phyloP scores from a whole-genome alignment of 2,797 vertebrate species.

The Labroides dimidiatus region DNA sequence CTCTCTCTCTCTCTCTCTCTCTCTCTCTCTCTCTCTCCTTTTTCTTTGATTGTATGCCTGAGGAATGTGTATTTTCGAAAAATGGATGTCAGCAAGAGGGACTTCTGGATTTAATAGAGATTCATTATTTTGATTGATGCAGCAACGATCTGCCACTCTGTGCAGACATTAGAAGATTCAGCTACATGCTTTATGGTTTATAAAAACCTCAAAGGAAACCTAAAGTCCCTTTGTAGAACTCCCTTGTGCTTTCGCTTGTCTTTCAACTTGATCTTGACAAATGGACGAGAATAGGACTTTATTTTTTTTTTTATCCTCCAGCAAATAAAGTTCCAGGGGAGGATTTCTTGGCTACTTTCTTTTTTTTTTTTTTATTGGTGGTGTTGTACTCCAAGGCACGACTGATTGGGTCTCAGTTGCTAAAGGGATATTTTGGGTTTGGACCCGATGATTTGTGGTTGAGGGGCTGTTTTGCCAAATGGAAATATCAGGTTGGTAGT shows the following conservation, averaged over 20 bases:
- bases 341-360: slow-evolving; percentile 50
- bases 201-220: slow-evolving; percentile 70
- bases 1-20: not conserved
- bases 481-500: slow-evolving; percentile 21
- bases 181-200: slow-evolving; percentile 66
- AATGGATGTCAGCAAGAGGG: slow-evolving; percentile 49
- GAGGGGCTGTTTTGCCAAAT: slow-evolving; percentile 20
- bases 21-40: not conserved
- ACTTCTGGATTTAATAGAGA: slow-evolving; percentile 64
- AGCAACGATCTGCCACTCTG: slow-evolving; percentile 60
- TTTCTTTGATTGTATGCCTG: not conserved
- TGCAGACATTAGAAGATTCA: slow-evolving; percentile 56
- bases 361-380: slow-evolving; percentile 39
- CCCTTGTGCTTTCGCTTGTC: slow-evolving; percentile 54
- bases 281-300: slow-evolving; percentile 60
- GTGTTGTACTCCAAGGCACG: slow-evolving; percentile 41
- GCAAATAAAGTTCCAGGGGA: slow-evolving; percentile 53
- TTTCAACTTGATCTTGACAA: slow-evolving; percentile 71
- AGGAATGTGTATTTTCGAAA: slow-evolving; percentile 49
- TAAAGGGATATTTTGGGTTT: slow-evolving; percentile 52
- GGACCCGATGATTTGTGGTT: slow-evolving; percentile 36
- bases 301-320: slow-evolving; percentile 31
- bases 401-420: slow-evolving; percentile 68
- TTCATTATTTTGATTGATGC: slow-evolving; percentile 77
- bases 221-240: slow-evolving; percentile 65